Conservation (phyloP, 2,888 invertebrate genomes). For the Cerastis rubricosa region DNA sequence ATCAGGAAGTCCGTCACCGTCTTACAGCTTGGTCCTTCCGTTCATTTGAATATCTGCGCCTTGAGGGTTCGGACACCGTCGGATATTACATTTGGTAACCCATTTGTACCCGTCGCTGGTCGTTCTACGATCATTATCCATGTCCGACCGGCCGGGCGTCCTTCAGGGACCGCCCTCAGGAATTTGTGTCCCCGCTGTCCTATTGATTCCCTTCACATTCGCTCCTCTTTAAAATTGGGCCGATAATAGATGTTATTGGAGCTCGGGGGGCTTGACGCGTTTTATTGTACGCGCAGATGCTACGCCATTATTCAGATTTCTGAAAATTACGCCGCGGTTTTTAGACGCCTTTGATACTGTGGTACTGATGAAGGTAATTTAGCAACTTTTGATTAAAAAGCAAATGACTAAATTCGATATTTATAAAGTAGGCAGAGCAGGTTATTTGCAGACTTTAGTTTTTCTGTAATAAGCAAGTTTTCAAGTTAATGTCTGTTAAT, state of each 20-base stretch:
- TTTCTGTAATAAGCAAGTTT: not conserved
- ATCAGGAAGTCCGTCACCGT: constrained; percentile 77
- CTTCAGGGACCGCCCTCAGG: constrained; percentile 83
- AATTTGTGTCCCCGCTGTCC: constrained; percentile 80
- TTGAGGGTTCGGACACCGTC: constrained; percentile 82
- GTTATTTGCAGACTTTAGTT: not conserved
- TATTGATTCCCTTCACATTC: constrained; percentile 85
- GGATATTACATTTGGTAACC: constrained; percentile 90
- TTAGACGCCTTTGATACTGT: constrained; percentile 4
- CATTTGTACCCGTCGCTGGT: constrained; percentile 89
- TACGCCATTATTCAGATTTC: constrained; percentile 67
- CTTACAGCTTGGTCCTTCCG: constrained; percentile 70
- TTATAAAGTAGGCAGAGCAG: not conserved
- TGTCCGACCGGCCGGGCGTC: constrained; percentile 78
- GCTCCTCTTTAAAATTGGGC: constrained; percentile 82
- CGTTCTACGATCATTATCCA: constrained; percentile 88
- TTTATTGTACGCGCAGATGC: constrained; percentile 71
- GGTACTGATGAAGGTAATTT: not conserved
- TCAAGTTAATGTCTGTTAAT: not conserved
- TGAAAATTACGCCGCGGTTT: constrained; percentile 54
- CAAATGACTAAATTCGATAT: not conserved
- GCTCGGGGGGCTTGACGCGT: constrained; percentile 73
- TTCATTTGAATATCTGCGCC: constrained; percentile 83
- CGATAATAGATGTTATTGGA: constrained; percentile 84
- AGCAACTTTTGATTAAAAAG: not conserved